These are phyloP conservation scores for Clanis bilineata DNA, from an alignment of 2,888 invertebrate species.

Conservation along the genomic window DNA sequence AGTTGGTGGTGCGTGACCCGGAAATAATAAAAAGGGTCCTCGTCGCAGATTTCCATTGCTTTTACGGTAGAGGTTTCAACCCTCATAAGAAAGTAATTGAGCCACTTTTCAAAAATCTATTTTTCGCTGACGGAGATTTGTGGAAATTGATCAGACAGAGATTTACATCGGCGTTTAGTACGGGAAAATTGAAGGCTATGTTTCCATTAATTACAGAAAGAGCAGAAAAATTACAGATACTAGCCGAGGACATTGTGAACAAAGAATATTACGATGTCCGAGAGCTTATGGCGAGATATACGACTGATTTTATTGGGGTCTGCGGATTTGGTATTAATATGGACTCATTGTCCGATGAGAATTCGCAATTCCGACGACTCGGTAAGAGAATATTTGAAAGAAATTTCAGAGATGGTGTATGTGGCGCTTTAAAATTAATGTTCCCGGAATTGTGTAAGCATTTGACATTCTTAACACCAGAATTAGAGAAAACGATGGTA, in stretches of 20 bases:
- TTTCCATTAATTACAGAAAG: conserved; percentile 66
- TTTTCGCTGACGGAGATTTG: conserved; percentile 67
- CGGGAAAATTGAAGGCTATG: conserved; percentile 69
- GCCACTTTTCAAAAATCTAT: conserved; percentile 64
- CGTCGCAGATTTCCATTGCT: conserved; percentile 59
- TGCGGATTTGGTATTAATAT: conserved; percentile 71
- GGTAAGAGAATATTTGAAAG: conserved; percentile 65
- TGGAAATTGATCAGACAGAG: conserved; percentile 67
- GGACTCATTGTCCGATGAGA: conserved; percentile 60
- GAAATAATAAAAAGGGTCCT: conserved; percentile 63
- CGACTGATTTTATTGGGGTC: conserved; percentile 70
- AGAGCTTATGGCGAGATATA: conserved; percentile 72
- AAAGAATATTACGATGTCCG: conserved; percentile 58
- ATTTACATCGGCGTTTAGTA: conserved; percentile 68
- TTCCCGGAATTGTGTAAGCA: conserved; percentile 65
- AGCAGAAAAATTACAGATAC: conserved; percentile 59
- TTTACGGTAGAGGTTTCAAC: conserved; percentile 60
- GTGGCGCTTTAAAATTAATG: conserved; percentile 51
- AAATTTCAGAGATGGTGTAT: conserved; percentile 49
- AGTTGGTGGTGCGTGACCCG: conserved; percentile 65
- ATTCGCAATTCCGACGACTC: conserved; percentile 63
- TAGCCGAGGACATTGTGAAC: conserved; percentile 51
- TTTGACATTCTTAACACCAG: conserved; percentile 50
- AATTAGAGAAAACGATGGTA: conserved; percentile 54
- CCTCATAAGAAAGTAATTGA: conserved; percentile 60